Conservation (phyloP, 2,888 invertebrate species). For the Microctonus aethiopoides region DNA sequence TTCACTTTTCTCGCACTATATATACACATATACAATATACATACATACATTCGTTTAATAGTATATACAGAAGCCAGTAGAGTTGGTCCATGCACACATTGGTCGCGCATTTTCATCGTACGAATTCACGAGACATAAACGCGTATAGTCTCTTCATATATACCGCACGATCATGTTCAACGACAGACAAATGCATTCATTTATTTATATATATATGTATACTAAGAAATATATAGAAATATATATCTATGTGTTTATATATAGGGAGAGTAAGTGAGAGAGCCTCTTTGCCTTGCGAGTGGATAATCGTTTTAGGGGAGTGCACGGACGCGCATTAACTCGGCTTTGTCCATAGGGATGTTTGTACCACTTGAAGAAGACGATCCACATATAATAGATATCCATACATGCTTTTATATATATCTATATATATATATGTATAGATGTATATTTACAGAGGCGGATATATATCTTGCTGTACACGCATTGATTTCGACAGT, state of each 20-base stretch:
- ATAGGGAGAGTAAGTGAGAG: neutral
- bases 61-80: too few relatives aligned
- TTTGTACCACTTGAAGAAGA: constrained; percentile 50
- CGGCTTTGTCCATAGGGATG: constrained; percentile 44
- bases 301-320: constrained; percentile 65
- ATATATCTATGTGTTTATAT: too few relatives aligned
- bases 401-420: too few relatives aligned
- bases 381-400: constrained; percentile 6
- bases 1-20: neutral
- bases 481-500: neutral
- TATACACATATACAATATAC: too few relatives aligned
- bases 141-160: too few relatives aligned
- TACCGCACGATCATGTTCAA: too few relatives aligned
- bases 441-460: neutral
- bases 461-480: neutral
- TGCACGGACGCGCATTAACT: constrained; percentile 44
- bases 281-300: constrained; percentile 48
- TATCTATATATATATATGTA: neutral
- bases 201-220: too few relatives aligned
- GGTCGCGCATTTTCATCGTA: constrained; percentile 48
- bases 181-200: too few relatives aligned
- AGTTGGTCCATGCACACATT: too few relatives aligned
- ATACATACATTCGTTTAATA: too few relatives aligned
- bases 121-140: constrained; percentile 23
- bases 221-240: neutral